These are phyloP conservation scores for Tinea pellionella DNA, from an alignment of 2,888 invertebrate genomes.

Conservation along the genomic window DNA sequence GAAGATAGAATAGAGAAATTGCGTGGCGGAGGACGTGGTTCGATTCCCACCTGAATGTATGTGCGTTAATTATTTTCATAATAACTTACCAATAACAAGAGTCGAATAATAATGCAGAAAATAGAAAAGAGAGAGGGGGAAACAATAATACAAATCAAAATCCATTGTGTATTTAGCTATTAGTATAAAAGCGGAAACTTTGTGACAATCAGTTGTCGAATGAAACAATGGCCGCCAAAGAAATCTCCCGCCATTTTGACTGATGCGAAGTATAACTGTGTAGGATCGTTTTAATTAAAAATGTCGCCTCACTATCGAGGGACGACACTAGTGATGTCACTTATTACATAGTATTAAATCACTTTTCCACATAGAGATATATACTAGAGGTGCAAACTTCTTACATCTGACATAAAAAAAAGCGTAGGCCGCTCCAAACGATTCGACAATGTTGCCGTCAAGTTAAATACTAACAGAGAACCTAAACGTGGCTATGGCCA, in stretches of 20 bases:
- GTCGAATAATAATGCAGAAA: no score
- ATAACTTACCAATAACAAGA: no score
- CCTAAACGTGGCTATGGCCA: no score
- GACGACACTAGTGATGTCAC: background rate
- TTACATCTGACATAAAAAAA: no score
- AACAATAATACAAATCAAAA: background rate
- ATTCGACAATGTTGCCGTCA: no score
- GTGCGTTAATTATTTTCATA: no score
- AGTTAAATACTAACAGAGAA: no score
- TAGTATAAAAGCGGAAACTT: background rate
- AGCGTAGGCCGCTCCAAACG: no score
- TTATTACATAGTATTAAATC: background rate
- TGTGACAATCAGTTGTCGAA: slow-evolving; percentile 6
- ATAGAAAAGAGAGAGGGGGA: no score
- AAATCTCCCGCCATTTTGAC: slow-evolving; percentile 9
- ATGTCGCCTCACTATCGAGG: slow-evolving; percentile 4
- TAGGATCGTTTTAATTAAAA: slow-evolving; percentile 1
- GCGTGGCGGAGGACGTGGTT: no score
- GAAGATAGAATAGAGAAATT: no score
- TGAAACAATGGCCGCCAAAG: slow-evolving; percentile 13
- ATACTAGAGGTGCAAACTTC: background rate
- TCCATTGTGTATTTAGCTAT: background rate
- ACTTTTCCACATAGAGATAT: background rate
- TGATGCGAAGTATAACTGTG: background rate
- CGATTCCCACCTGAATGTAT: no score